phyloP scores from a whole-genome alignment of 2,113 vertebrate genomes.

The Acrocephalus kingi region DNA sequence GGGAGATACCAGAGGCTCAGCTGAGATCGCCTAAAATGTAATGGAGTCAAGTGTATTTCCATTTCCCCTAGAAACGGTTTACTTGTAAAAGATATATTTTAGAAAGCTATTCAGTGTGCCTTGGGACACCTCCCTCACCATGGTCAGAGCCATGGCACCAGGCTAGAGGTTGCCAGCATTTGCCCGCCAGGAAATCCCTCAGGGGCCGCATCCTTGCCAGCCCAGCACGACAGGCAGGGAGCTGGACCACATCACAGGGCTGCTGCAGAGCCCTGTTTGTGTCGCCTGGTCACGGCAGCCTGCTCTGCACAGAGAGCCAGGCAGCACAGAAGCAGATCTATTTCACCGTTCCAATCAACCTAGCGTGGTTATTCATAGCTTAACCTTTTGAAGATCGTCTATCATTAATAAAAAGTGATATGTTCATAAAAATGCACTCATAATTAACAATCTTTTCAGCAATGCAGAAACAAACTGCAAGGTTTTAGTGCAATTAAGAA shows the following conservation, averaged over 20 bases:
- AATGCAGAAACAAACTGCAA: not conserved
- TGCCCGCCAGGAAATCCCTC: not conserved
- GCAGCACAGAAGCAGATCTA: not conserved
- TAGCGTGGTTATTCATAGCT: not conserved
- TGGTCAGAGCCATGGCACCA: not conserved
- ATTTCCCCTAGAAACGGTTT: not conserved
- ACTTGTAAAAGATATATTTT: not conserved
- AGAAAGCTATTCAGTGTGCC: not conserved
- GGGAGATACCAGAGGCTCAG: not conserved
- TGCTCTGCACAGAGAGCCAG: not conserved
- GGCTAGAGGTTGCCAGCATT: not conserved
- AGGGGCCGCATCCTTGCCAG: not conserved
- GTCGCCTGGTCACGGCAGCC: rapidly evolving
- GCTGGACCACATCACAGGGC: rapidly evolving
- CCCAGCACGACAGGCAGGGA: not conserved
- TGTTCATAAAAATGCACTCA: not conserved
- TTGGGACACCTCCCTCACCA: not conserved
- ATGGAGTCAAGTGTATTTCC: rapidly evolving
- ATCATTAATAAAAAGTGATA: not conserved
- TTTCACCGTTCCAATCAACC: not conserved
- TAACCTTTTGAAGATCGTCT: not conserved
- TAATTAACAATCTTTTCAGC: not conserved
- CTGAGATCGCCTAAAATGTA: not conserved
- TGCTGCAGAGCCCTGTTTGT: not conserved
- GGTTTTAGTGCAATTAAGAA: not conserved